These are phyloP conservation scores for Lycaena phlaeas DNA, from an alignment of 2,888 invertebrate species.

Conservation along the genomic window DNA sequence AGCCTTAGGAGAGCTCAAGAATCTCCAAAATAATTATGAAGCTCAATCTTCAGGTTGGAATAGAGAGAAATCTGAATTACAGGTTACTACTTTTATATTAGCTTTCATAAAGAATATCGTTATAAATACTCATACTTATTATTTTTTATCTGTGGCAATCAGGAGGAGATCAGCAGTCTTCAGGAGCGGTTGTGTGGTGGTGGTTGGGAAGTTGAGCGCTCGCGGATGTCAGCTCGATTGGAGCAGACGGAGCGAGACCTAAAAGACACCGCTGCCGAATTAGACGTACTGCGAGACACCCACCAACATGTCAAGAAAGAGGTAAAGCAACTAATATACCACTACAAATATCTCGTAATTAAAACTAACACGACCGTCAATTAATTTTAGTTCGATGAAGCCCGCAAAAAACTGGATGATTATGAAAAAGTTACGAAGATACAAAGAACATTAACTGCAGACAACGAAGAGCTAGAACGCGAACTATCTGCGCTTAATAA, in stretches of 20 bases:
- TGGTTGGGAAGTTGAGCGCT: constrained; percentile 77
- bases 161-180: constrained; percentile 55
- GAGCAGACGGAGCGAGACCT: constrained; percentile 84
- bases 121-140: not conserved
- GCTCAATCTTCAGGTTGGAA: constrained; percentile 79
- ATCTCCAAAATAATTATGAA: constrained; percentile 76
- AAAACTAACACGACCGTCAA: not conserved
- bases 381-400: constrained; percentile 79
- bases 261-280: constrained; percentile 81
- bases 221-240: constrained; percentile 77
- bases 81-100: constrained; percentile 49
- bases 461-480: constrained; percentile 81
- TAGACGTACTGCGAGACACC: constrained; percentile 82
- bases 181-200: constrained; percentile 68
- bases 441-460: constrained; percentile 83
- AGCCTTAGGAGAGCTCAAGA: constrained; percentile 76
- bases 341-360: not conserved
- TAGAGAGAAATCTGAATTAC: constrained; percentile 79
- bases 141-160: no score
- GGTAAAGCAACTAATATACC: constrained; percentile 24
- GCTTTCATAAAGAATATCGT: not conserved
- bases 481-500: constrained; percentile 81
- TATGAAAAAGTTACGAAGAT: constrained; percentile 88
- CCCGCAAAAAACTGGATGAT: constrained; percentile 85
- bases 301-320: constrained; percentile 77